Percentiles rank a stretch among this genome's conserved stretches.
Evolutionary conservation across 2,113 vertebrate species (phyloP).

Genomic region (Sphyrna mokarran): DNA sequence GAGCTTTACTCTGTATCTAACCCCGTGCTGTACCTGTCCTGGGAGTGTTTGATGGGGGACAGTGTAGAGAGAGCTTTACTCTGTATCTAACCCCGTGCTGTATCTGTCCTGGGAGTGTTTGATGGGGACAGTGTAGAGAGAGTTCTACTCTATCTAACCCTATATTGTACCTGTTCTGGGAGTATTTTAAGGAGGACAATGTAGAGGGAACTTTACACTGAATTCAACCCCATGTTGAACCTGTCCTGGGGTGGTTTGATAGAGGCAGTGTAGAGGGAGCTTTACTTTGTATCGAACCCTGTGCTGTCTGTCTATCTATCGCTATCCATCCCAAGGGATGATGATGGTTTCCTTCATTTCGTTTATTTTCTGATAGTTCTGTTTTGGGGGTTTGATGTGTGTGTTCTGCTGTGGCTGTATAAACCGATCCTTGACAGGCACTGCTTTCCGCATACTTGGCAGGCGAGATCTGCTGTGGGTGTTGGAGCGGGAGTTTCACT

Average conservation of each 20-base stretch:
- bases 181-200: not conserved
- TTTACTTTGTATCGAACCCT: too few relatives aligned
- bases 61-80: not conserved
- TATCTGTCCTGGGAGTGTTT: not conserved
- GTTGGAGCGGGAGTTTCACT: too few relatives aligned
- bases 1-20: not conserved
- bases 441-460: too few relatives aligned
- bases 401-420: too few relatives aligned
- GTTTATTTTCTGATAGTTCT: too few relatives aligned
- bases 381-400: too few relatives aligned
- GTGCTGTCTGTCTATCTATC: too few relatives aligned
- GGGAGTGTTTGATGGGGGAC: not conserved
- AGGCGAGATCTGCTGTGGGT: too few relatives aligned
- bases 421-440: too few relatives aligned
- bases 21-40: not conserved
- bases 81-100: not conserved
- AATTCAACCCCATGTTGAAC: not conserved
- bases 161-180: not conserved
- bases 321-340: too few relatives aligned
- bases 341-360: too few relatives aligned
- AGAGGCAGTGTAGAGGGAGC: too few relatives aligned
- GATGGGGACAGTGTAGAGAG: not conserved
- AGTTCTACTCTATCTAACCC: not conserved
- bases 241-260: not conserved
- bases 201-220: not conserved